Base-by-base conservation (phyloP, 1,140 invertebrate species). In the Drosophila lacertosa region DNA sequence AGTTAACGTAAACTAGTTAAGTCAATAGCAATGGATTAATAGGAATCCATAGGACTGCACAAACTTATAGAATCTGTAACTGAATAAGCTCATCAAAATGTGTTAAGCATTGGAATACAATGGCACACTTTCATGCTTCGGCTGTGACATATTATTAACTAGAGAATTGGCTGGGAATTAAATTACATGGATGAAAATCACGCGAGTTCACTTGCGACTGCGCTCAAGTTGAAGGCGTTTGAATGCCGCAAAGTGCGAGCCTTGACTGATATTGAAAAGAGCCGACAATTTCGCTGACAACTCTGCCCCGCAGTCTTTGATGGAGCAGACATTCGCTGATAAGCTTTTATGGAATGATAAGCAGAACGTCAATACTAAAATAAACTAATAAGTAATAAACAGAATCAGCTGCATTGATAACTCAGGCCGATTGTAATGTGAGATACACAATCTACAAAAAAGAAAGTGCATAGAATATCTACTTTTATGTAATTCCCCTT, bases 1-100 rank as follows among this genome's bases (percentile, higher is more conserved):
- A 6, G 22, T 39, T 9, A 62, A 32, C 44, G 45, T 39, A 67
- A 86, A 86, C 58, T 39, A 60, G 68, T 83, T 77, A 42, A 42
- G 60, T 51, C 60, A 65, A 65, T 57, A 64, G 6, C 11, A 16
- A 29, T n/a, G n/a, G n/a, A n/a, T n/a, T n/a, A n/a, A 15, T 29
- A 37, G 2, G 65, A 69, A 69, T 11, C 42, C 57, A 53, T 54
- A 63, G 40, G 47, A 58, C 37, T 47, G 20, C 15, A 20, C 40
- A 10, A 32, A 20, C 26, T 29, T 18, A 1, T 20, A 15, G 15
- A 39, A 9, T 15, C 13, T 11, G 44, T 42, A 24, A 37, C 24
- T 39, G 45, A 32, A 9, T 33, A 47, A 33, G 32, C 35, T 18
- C 24, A 24, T 50, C 35, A 32, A 26, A 42, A 40, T 15, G 9